phyloP scores from a whole-genome alignment of 2,113 vertebrate species.

The Phaethon lepturus region DNA sequence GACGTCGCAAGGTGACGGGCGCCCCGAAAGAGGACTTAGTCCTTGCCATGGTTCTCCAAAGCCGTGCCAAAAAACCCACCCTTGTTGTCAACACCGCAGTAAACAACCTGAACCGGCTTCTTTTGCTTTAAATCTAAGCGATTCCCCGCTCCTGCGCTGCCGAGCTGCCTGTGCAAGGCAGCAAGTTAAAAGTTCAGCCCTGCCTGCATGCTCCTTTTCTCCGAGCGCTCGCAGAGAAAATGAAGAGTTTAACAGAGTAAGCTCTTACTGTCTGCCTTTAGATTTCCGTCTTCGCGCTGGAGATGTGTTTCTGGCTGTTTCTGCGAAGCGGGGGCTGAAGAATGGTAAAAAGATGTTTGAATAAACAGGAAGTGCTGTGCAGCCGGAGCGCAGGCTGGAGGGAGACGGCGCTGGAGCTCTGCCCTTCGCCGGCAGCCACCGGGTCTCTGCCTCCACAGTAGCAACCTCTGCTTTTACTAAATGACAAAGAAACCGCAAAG shows the following conservation, averaged over 20 bases:
- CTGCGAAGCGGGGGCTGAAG: constrained; percentile 85
- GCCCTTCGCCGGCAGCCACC: constrained; percentile 80
- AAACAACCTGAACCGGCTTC: constrained; percentile 63
- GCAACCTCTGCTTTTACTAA: constrained; percentile 77
- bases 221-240: constrained; percentile 75
- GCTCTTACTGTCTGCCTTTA: constrained; percentile 77
- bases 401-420: constrained; percentile 86
- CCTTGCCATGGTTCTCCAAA: neutral
- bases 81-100: constrained; percentile 7
- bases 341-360: constrained; percentile 91
- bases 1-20: neutral
- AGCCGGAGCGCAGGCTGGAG: constrained; percentile 85
- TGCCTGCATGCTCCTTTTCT: constrained; percentile 27
- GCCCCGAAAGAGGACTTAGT: neutral
- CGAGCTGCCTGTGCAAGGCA: constrained; percentile 15
- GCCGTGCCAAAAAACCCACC: neutral
- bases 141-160: constrained; percentile 38
- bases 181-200: constrained; percentile 71
- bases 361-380: constrained; percentile 96
- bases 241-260: constrained; percentile 77
- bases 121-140: constrained; percentile 30
- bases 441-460: constrained; percentile 79
- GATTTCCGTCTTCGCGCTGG: constrained; percentile 78
- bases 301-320: constrained; percentile 84
- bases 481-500: constrained; percentile 81